Percentiles rank a stretch among this genome's conserved stretches.
Conservation (phyloP, 2,888 invertebrate species). For the Catocala sponsa region DNA sequence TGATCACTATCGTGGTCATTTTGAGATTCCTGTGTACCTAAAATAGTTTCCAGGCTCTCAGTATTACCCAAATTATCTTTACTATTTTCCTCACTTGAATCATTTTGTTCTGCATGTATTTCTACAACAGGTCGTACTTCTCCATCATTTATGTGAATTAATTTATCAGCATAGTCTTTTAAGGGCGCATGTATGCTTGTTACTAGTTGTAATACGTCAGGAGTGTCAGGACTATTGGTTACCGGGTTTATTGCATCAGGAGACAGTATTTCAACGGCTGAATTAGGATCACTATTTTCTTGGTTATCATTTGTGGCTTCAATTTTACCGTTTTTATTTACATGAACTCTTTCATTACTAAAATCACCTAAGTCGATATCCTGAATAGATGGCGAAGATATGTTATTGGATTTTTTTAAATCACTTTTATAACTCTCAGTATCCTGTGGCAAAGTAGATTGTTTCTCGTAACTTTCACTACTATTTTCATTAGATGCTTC, state of each 20-base stretch:
- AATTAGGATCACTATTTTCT: constrained; percentile 49
- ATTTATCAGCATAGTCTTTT: constrained; percentile 50
- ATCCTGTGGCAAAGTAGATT: constrained; percentile 7
- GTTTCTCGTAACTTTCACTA: constrained; percentile 28
- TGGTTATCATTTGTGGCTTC: constrained; percentile 55
- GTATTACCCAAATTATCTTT: constrained; percentile 52
- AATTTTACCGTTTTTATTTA: constrained; percentile 64
- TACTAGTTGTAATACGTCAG: constrained; percentile 36
- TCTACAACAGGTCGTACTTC: constrained; percentile 81
- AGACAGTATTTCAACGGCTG: constrained; percentile 48
- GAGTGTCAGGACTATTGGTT: constrained; percentile 30
- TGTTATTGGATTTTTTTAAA: constrained; percentile 16
- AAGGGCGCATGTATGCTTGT: constrained; percentile 43
- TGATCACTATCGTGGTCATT: constrained; percentile 36
- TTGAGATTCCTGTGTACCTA: constrained; percentile 50
- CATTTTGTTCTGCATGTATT: constrained; percentile 66
- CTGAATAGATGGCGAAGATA: constrained; percentile 52
- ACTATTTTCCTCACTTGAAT: constrained; percentile 53
- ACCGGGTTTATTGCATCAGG: constrained; percentile 41
- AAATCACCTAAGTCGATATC: constrained; percentile 69
- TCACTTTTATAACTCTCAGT: constrained; percentile 20
- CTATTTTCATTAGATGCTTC: constrained; percentile 42
- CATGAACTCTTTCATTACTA: constrained; percentile 66
- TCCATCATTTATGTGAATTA: constrained; percentile 69
- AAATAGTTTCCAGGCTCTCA: constrained; percentile 61